Evolutionary conservation across 1,140 invertebrate species (phyloP).

Genomic region (Euwallacea similis): DNA sequence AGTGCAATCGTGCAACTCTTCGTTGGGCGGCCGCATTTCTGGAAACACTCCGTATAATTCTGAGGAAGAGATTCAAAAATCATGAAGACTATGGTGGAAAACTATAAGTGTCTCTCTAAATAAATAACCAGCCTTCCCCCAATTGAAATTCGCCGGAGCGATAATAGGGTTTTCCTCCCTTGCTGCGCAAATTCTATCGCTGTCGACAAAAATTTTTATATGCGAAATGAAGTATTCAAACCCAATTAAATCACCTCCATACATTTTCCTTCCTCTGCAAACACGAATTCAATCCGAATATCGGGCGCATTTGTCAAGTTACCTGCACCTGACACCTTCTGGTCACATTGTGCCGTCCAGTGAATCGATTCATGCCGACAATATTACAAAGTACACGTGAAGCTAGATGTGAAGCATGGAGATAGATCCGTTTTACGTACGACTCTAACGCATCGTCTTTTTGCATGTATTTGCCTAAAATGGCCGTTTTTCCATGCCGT

Average conservation of each 20-base stretch:
- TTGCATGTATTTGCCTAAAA: slow-evolving; percentile 28
- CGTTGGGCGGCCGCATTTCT: too few species aligned
- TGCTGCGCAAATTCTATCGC: too few species aligned
- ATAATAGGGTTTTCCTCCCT: too few species aligned
- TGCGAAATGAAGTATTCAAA: too few species aligned
- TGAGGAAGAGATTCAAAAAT: too few species aligned
- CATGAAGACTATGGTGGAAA: too few species aligned
- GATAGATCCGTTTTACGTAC: slow-evolving; percentile 29
- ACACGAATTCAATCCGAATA: slow-evolving; percentile 30
- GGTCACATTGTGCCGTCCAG: slow-evolving; percentile 34
- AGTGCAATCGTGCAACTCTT: too few species aligned
- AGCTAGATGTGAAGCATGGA: slow-evolving; percentile 34
- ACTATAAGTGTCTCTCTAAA: too few species aligned
- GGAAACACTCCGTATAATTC: too few species aligned
- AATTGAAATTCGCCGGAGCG: too few species aligned
- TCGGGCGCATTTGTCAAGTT: slow-evolving; percentile 33
- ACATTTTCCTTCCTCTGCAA: background rate
- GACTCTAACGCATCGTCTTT: slow-evolving; percentile 17
- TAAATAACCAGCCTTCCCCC: too few species aligned
- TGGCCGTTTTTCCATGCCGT: slow-evolving; percentile 13
- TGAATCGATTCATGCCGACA: slow-evolving; percentile 34
- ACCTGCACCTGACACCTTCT: slow-evolving; percentile 34
- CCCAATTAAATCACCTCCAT: background rate
- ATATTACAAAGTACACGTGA: slow-evolving; percentile 34
- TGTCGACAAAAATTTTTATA: too few species aligned